Evolutionary conservation across 1,140 invertebrate genomes (phyloP).

Genomic region (Pseudomyrmex concolor): DNA sequence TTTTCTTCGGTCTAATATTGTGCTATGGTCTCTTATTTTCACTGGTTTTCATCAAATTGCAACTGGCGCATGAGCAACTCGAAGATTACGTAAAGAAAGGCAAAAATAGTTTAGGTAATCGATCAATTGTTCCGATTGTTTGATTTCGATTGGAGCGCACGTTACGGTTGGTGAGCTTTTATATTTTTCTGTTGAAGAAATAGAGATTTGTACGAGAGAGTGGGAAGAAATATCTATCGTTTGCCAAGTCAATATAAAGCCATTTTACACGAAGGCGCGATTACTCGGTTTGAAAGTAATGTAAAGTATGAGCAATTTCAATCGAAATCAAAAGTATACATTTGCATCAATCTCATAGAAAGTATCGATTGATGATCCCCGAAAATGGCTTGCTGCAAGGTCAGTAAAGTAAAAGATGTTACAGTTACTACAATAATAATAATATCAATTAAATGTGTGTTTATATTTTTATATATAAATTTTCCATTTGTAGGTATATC

Average conservation of each 20-base stretch:
- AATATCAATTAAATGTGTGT: slow-evolving; percentile 1
- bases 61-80: neutral
- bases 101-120: slow-evolving; percentile 75
- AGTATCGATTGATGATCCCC: slow-evolving; percentile 47
- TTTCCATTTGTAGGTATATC: slow-evolving; percentile 19
- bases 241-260: slow-evolving; percentile 81
- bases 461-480: neutral
- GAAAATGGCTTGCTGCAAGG: slow-evolving; percentile 75
- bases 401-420: slow-evolving; percentile 52
- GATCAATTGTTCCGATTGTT: slow-evolving; percentile 66
- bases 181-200: slow-evolving; percentile 53
- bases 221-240: slow-evolving; percentile 61
- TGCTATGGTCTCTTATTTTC: slow-evolving; percentile 46
- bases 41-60: slow-evolving; percentile 35
- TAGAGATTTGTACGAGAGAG: slow-evolving; percentile 5
- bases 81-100: slow-evolving; percentile 67
- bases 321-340: slow-evolving; percentile 54
- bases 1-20: slow-evolving; percentile 5
- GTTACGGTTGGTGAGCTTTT: slow-evolving; percentile 61
- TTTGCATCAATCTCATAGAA: neutral
- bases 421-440: neutral
- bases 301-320: slow-evolving; percentile 56
- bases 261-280: slow-evolving; percentile 68
- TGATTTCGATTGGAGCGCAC: slow-evolving; percentile 47
- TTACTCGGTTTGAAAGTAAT: slow-evolving; percentile 82